These are phyloP conservation scores for Xestia ashworthii DNA, from an alignment of 2,888 invertebrate genomes.

Conservation along the genomic window DNA sequence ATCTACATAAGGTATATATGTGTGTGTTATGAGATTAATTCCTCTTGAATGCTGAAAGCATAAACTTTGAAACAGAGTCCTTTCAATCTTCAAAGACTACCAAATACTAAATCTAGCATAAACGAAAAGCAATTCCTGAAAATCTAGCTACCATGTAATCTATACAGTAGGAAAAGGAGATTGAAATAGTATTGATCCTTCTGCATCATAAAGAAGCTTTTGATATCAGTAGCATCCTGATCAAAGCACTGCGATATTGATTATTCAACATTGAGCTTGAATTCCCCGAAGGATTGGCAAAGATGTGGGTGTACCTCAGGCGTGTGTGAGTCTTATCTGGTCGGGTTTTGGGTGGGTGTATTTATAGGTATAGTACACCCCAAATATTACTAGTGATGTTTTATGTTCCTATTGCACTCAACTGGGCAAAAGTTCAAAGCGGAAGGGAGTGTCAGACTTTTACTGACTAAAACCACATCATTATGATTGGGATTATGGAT, in stretches of 20 bases:
- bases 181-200: conserved; percentile 19
- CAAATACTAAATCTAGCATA: not conserved
- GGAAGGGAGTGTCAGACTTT: too few relatives aligned
- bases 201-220: not conserved
- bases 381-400: too few relatives aligned
- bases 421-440: too few relatives aligned
- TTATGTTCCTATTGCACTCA: too few relatives aligned
- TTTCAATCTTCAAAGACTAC: conserved; percentile 3
- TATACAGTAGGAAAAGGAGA: not conserved
- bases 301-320: not conserved
- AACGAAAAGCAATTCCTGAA: not conserved
- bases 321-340: too few relatives aligned
- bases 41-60: not conserved
- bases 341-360: too few relatives aligned
- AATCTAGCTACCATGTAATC: not conserved
- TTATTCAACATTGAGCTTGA: not conserved
- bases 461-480: too few relatives aligned
- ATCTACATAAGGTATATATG: not conserved
- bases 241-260: not conserved
- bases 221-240: not conserved
- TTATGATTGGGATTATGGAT: too few relatives aligned
- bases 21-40: not conserved
- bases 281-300: not conserved
- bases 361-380: too few relatives aligned
- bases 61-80: not conserved